Evolutionary conservation across 2,797 vertebrate species (phyloP).

Genomic region (Pangasius krempfi): DNA sequence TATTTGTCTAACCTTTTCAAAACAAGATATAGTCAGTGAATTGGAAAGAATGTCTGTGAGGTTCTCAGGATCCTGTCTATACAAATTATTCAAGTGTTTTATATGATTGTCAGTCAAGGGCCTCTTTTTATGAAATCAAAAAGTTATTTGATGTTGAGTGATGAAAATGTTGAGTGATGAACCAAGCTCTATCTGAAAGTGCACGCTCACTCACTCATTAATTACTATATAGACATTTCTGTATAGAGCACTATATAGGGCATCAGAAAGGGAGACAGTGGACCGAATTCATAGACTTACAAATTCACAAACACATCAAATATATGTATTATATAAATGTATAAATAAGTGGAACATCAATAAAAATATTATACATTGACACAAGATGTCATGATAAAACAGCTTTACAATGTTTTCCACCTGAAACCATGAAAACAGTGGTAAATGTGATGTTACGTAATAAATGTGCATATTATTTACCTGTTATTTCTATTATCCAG

Average conservation of each 20-base stretch:
- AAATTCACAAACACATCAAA: background rate
- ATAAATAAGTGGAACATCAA: background rate
- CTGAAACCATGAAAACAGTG: background rate
- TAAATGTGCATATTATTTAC: background rate
- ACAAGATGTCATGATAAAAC: background rate
- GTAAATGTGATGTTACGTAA: background rate
- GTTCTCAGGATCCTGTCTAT: background rate
- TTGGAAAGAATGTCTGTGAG: background rate
- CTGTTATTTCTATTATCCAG: background rate
- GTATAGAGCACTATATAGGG: background rate
- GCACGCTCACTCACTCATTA: background rate
- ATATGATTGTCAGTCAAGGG: background rate
- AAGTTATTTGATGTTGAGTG: background rate
- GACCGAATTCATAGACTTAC: background rate
- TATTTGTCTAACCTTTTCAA: background rate
- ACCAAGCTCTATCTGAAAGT: background rate
- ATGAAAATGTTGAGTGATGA: background rate
- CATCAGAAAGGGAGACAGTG: background rate
- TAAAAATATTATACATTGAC: background rate
- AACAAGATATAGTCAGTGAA: background rate
- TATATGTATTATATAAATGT: background rate
- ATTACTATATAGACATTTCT: background rate
- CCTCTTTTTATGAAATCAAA: background rate
- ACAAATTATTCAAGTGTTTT: background rate
- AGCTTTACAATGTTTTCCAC: background rate